Conservation (phyloP, 2,113 vertebrate genomes). For the Indicator indicator region DNA sequence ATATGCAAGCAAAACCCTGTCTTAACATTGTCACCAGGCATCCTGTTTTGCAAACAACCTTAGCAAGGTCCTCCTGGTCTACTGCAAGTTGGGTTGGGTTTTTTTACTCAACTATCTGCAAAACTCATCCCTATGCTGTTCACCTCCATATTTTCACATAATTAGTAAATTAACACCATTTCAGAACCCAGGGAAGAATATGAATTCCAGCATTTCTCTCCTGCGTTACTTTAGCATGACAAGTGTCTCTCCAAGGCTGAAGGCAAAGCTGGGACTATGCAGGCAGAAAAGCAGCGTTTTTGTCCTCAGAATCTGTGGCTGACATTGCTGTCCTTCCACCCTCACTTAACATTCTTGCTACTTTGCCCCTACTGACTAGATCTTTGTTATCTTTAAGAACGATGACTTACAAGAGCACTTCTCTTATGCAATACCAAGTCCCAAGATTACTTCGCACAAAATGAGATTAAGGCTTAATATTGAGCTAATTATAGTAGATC, state of each 20-base stretch:
- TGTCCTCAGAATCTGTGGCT: not conserved
- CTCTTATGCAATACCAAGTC: not conserved
- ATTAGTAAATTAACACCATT: not conserved
- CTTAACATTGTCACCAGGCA: not conserved
- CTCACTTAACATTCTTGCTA: not conserved
- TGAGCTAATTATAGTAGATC: slow-evolving; percentile 54
- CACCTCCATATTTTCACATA: not conserved
- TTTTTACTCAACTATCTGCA: not conserved
- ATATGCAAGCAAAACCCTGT: not conserved
- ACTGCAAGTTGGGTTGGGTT: not conserved
- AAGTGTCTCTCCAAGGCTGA: not conserved
- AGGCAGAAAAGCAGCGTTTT: not conserved
- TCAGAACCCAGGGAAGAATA: not conserved
- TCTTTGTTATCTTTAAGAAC: not conserved
- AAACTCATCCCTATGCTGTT: not conserved
- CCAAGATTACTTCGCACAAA: slow-evolving; percentile 47
- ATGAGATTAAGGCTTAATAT: slow-evolving; percentile 63
- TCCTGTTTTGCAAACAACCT: not conserved
- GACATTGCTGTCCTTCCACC: not conserved
- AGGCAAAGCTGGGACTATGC: not conserved
- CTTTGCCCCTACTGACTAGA: not conserved
- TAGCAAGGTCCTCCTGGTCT: not conserved
- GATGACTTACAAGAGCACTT: not conserved
- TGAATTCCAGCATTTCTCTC: not conserved
- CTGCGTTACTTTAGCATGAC: not conserved